Conservation (phyloP, 2,888 invertebrate species). For the Corythucha ciliata region DNA sequence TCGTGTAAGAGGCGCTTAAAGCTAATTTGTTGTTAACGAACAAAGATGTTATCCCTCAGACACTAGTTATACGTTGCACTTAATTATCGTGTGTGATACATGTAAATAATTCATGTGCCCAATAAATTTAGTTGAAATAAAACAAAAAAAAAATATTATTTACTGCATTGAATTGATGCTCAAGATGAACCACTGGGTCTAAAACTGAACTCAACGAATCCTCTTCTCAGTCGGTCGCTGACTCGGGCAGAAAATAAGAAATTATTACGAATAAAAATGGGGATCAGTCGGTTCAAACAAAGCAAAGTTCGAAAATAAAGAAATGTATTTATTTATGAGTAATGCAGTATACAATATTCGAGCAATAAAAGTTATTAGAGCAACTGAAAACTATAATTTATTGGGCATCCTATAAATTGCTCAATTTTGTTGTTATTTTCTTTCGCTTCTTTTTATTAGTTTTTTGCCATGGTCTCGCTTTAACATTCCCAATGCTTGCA, state of each 20-base stretch:
- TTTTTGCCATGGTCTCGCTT: too few species aligned
- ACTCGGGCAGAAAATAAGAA: too few species aligned
- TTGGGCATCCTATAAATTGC: conserved; percentile 44
- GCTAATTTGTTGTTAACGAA: conserved; percentile 9
- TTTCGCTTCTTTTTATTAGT: conserved; percentile 25
- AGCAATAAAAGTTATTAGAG: conserved; percentile 6
- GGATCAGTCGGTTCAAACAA: too few species aligned
- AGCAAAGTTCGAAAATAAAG: conserved; percentile 44
- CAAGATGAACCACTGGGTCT: too few species aligned
- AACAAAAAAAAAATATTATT: too few species aligned
- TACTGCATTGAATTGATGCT: too few species aligned
- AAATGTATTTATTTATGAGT: neutral
- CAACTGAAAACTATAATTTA: conserved; percentile 39
- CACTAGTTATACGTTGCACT: conserved; percentile 32
- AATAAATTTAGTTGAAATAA: conserved; percentile 51
- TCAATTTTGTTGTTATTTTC: conserved; percentile 24
- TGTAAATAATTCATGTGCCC: conserved; percentile 42
- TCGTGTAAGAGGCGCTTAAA: too few species aligned
- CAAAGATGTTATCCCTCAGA: conserved; percentile 14
- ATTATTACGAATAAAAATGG: too few species aligned
- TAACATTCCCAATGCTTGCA: conserved; percentile 15
- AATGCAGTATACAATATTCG: conserved; percentile 1
- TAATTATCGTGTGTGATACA: conserved; percentile 28
- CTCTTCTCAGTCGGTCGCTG: too few species aligned
- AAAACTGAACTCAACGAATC: too few species aligned